Evolutionary conservation across 2,888 invertebrate genomes (phyloP).

Genomic region (Ischnus inquisitorius): DNA sequence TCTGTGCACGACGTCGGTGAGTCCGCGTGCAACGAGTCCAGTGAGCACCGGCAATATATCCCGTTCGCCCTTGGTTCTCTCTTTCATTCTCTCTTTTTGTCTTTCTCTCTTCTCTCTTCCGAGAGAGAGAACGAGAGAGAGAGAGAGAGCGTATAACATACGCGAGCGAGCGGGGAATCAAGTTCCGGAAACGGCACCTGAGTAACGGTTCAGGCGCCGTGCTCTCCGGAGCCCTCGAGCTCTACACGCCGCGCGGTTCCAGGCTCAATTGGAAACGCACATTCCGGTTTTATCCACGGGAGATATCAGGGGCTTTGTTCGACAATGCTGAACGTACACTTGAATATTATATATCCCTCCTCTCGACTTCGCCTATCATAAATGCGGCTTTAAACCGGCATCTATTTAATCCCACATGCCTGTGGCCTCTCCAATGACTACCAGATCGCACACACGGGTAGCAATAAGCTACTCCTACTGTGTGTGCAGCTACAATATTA

Average conservation of each 20-base stretch:
- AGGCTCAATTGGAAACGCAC: conserved; percentile 70
- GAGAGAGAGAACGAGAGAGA: not conserved
- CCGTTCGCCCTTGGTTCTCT: conserved; percentile 62
- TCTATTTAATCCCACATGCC: conserved; percentile 58
- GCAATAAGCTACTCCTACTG: conserved; percentile 51
- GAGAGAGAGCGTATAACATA: conserved; percentile 47
- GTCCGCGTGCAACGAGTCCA: conserved; percentile 37
- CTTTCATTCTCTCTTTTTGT: not conserved
- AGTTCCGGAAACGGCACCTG: conserved; percentile 73
- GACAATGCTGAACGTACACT: conserved; percentile 67
- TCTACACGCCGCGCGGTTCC: conserved; percentile 41
- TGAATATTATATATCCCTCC: conserved; percentile 36
- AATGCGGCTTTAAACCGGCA: conserved; percentile 56
- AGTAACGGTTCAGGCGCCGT: conserved; percentile 70
- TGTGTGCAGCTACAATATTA: conserved; percentile 42
- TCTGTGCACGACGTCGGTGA: conserved; percentile 61
- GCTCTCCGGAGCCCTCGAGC: conserved; percentile 61
- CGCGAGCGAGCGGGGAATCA: conserved; percentile 67
- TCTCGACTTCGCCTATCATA: conserved; percentile 55
- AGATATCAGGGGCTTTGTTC: conserved; percentile 68
- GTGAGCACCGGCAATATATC: conserved; percentile 52
- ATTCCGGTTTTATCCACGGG: conserved; percentile 72
- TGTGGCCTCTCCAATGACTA: conserved; percentile 32
- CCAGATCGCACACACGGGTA: conserved; percentile 44
- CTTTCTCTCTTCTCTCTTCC: conserved; percentile 19